Evolutionary conservation across 1,140 invertebrate species (phyloP).

Genomic region (Sitobion miscanthi): DNA sequence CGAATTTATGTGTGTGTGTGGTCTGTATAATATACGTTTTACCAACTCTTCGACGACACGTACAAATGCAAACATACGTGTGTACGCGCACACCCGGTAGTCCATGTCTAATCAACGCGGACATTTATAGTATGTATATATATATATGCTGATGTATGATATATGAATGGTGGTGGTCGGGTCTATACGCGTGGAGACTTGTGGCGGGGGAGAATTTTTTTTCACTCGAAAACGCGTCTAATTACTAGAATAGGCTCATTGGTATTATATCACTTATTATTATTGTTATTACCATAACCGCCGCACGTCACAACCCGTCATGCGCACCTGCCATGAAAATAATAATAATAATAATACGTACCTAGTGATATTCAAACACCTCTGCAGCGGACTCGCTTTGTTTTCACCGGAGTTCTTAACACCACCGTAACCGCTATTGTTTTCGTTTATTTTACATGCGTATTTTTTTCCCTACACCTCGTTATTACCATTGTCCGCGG

Average conservation of each 20-base stretch:
- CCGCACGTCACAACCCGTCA: constrained; percentile 41
- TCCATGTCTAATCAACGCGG: constrained; percentile 47
- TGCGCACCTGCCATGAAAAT: constrained; percentile 35
- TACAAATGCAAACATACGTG: neutral
- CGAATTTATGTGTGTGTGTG: neutral
- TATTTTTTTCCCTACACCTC: neutral
- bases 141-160: neutral
- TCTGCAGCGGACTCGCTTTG: constrained; percentile 27
- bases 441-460: constrained; percentile 28
- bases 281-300: neutral
- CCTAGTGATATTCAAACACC: constrained; percentile 42
- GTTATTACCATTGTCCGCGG: constrained; percentile 51
- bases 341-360: constrained; percentile 21
- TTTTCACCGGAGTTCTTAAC: constrained; percentile 11
- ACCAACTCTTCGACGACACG: neutral
- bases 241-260: constrained; percentile 32
- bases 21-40: neutral
- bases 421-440: constrained; percentile 35
- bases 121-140: neutral
- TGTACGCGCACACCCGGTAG: constrained; percentile 38
- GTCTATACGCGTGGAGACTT: too few species aligned
- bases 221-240: constrained; percentile 41
- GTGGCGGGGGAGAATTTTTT: constrained; percentile 15
- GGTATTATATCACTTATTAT: neutral
- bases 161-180: neutral